Conservation (phyloP, 2,113 vertebrate species). For the Dasypus novemcinctus region DNA sequence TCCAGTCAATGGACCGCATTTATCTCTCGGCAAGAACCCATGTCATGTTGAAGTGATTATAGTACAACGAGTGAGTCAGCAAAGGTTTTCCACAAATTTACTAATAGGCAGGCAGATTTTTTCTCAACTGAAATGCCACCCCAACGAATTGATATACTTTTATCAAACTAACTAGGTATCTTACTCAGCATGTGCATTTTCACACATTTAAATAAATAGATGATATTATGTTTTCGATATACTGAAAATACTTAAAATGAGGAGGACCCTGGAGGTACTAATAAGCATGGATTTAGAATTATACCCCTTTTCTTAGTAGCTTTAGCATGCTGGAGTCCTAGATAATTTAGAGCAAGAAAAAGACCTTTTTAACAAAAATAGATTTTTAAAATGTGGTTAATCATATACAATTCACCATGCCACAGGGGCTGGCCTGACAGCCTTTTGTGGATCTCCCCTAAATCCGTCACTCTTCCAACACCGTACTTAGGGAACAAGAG, state of each 20-base stretch:
- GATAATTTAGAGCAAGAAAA: not conserved
- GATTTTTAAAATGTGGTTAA: not conserved
- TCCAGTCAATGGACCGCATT: no score
- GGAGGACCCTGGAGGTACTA: not conserved
- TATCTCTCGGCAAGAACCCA: not conserved
- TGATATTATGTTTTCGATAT: not conserved
- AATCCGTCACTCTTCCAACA: no score
- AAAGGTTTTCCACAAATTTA: not conserved
- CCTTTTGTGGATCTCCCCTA: no score
- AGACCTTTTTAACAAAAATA: not conserved
- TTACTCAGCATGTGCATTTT: not conserved
- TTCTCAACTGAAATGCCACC: not conserved
- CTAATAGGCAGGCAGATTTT: not conserved
- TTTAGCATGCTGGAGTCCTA: not conserved
- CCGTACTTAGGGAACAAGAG: fast-evolving
- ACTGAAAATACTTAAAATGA: not conserved
- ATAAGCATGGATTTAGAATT: not conserved
- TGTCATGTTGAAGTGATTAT: not conserved
- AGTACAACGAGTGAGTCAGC: not conserved
- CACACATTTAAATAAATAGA: not conserved
- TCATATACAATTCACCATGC: not conserved
- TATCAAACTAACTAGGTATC: not conserved
- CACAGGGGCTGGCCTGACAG: no score
- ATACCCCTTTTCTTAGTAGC: not conserved
- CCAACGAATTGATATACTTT: not conserved